Evolutionary conservation across 2,797 vertebrate species (phyloP).

Genomic region (Rhadinocentrus ornatus): DNA sequence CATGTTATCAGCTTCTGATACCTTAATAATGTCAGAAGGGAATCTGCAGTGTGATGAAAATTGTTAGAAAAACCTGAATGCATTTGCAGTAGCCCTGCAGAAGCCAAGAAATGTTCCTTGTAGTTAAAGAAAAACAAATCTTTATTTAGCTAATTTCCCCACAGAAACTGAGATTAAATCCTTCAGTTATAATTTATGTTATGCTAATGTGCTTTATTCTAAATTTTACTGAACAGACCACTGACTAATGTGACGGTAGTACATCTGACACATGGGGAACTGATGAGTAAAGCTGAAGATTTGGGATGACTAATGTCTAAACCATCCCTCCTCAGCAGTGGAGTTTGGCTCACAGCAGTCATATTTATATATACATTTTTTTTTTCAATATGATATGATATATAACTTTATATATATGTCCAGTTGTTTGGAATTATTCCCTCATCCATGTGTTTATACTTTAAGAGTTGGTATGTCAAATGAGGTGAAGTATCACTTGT

Average conservation of each 20-base stretch:
- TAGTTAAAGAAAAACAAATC: background rate
- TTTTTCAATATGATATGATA: no score
- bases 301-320: slow-evolving; percentile 8
- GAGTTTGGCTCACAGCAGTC: slow-evolving; percentile 4
- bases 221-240: slow-evolving; percentile 12
- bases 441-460: slow-evolving; percentile 28
- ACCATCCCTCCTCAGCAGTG: background rate
- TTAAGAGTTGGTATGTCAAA: slow-evolving; percentile 11
- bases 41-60: slow-evolving; percentile 1
- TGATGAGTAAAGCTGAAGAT: slow-evolving; percentile 5
- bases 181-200: slow-evolving; percentile 4
- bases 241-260: background rate
- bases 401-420: background rate
- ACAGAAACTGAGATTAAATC: slow-evolving; percentile 16
- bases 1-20: background rate
- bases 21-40: slow-evolving; percentile 14
- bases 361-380: no score
- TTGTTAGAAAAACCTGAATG: background rate
- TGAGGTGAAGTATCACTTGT: slow-evolving; percentile 41
- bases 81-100: background rate
- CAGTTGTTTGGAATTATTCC: slow-evolving; percentile 21
- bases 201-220: slow-evolving; percentile 9
- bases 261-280: background rate
- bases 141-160: background rate
- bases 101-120: background rate